Conservation (phyloP, 2,113 vertebrate genomes). For the Prionailurus bengalensis region DNA sequence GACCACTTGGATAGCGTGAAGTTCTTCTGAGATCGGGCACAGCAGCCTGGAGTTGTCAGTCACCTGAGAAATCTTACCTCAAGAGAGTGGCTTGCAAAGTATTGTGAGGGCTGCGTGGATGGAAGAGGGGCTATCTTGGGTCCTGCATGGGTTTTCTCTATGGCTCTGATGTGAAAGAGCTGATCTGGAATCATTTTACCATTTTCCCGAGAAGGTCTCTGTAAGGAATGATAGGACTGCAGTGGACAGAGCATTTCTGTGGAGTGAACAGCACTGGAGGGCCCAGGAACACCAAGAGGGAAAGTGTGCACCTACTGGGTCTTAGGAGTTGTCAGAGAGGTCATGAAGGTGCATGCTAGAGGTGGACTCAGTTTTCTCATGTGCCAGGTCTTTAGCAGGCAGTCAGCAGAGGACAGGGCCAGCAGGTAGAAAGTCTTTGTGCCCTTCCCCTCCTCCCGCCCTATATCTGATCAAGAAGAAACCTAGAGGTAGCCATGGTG, state of each 20-base stretch:
- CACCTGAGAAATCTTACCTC: neutral
- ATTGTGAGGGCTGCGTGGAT: neutral
- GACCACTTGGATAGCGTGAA: neutral
- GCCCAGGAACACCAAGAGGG: neutral
- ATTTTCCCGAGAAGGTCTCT: neutral
- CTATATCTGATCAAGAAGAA: neutral
- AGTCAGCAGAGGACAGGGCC: neutral
- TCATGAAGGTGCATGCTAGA: neutral
- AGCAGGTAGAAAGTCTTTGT: neutral
- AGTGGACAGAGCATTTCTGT: neutral
- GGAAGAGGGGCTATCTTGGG: too few relatives aligned
- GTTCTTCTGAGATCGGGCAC: neutral
- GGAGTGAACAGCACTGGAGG: neutral
- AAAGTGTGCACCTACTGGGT: neutral
- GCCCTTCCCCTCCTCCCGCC: fast-evolving
- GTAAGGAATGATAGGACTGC: neutral
- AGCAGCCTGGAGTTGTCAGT: neutral
- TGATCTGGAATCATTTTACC: neutral
- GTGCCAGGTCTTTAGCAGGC: neutral
- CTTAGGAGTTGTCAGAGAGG: neutral
- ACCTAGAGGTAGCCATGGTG: neutral
- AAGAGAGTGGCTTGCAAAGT: neutral
- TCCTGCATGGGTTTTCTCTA: neutral
- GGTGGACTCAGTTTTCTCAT: neutral
- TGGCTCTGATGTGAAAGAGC: neutral